Base-by-base conservation (phyloP, 30 jellyfish, hydroid and myxozoan species). In the Aurelia sp. region DNA sequence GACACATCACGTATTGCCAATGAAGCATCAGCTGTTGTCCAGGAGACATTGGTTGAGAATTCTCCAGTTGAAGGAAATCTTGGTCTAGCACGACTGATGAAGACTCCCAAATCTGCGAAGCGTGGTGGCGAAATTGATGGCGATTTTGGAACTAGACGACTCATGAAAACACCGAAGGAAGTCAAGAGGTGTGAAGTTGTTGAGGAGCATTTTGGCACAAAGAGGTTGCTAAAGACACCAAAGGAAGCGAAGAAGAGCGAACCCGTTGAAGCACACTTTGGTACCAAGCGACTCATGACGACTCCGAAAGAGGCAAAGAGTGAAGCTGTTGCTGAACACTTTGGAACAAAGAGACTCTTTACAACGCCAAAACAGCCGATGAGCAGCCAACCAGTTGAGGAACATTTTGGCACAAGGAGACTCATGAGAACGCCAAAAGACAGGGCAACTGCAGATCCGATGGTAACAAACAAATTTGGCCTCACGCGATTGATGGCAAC, bases 151-250 rank as follows among this genome's bases (percentile, higher is more conserved):
- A 62, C 59, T 27, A 30, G 61, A 65, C 67, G 79, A 13, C 61
- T 70, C 40, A 9, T 82, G 78, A 71, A 57, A 35, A 53, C 92
- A 4, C 92, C 92, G 4, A 83, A 79, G 13, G 53, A 33, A 0
- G 72, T 15, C 13, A 78, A 62, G 64, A 7, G 19, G 12, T 17
- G 10, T 20, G 40, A 27, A 0, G 11, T 78, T 18, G 11, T 78
- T 18, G 72, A 61, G 0, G 89, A 72, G 4, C 61, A 66, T 21
- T 33, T 78, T 19, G 89, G 89, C 9, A 23, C 66, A 15, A 53
- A 22, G n/a, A 31, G 81, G 31, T 19, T 78, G 60, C n/a, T 78
- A 73, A 37, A 30, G 35, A 6, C 76, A 11, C 76, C 82, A 48
- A 65, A 20, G n/a, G 90, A 65, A 66, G 33, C n/a, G 11, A 66